Percentiles rank a stretch among this genome's conserved stretches.
These are phyloP conservation scores for Aphaenogaster rudis DNA, from an alignment of 1,140 invertebrate species.

Conservation along the genomic window DNA sequence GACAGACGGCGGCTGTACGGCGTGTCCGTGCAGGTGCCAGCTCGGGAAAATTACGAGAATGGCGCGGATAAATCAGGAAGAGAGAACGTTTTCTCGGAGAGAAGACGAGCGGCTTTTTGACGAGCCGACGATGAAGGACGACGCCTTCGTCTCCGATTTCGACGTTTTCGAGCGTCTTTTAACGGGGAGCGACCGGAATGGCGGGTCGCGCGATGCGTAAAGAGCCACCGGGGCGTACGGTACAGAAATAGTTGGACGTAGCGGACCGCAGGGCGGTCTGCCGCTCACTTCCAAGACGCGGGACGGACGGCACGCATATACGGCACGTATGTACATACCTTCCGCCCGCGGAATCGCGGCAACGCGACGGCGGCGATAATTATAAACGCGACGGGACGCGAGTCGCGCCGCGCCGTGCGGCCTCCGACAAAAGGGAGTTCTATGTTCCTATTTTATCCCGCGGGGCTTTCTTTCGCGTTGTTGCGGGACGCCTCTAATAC, in stretches of 20 bases:
- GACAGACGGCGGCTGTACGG: background rate
- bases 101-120: background rate
- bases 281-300: constrained; percentile 20
- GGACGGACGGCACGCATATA: constrained; percentile 15
- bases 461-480: constrained; percentile 55
- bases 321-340: constrained; percentile 19
- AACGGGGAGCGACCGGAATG: constrained; percentile 8
- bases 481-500: constrained; percentile 21
- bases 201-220: constrained; percentile 28
- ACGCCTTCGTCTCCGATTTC: constrained; percentile 47
- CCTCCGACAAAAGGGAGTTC: constrained; percentile 60
- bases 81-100: background rate
- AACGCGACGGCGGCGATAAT: constrained; percentile 67
- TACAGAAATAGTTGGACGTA: constrained; percentile 71
- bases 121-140: constrained; percentile 2
- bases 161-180: constrained; percentile 24
- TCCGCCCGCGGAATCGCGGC: constrained; percentile 43
- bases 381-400: constrained; percentile 67
- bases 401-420: background rate
- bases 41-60: constrained; percentile 17
- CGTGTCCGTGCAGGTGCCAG: background rate
- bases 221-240: constrained; percentile 19
- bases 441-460: constrained; percentile 64
- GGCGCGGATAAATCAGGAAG: constrained; percentile 1
- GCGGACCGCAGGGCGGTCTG: constrained; percentile 34